Evolutionary conservation across 2,888 invertebrate genomes (phyloP), one percentile per base, ranked within the genome.

Genomic region (Deroplatys truncata): DNA sequence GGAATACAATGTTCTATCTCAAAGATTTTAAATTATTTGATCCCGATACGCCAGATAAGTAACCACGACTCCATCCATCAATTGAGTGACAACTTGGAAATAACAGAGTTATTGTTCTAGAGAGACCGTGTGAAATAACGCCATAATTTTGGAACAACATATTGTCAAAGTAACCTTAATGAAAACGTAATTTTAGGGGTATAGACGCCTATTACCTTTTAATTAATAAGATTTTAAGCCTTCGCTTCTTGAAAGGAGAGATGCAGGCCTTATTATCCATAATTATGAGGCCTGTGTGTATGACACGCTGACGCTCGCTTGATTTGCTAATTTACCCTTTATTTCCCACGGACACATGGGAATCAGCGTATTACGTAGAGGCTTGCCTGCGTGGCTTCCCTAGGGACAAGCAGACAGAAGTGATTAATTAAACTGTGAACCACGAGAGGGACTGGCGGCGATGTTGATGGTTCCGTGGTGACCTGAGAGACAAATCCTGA

Each of bases 391-490:
- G 25, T 20, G 25, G 25, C 56, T 72, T 86, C 86, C 86, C 86
- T n/a, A 25, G 86, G 43, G 86, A 28, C 20, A 56, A 72, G 28
- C 28, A 72, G 82, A 31, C 72, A 86, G 86, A 86, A 82, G 86
- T 86, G 72, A 86, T 86, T 86, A 86, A 86, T 86, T 86, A 86
- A 86, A 86, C 86, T 82, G 29, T 82, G 72, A 56, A 31, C 86
- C 82, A 82, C 28, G 28, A 86, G 82, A 56, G 72, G 82, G 56
- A 72, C 56, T 82, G 56, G 49, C 43, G 7, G 25, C 29, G 85
- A 85, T 49, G 85, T 56, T 15, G 56, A 72, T 72, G 56, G 56
- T 72, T 72, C 20, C 56, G 25, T 72, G 56, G 56, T 72, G 56
- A 9, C 56, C 25, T 20, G 56, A 72, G 56, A 72, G 56, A 72